phyloP scores from a whole-genome alignment of 2,888 invertebrate species.

The Keiferia lycopersicella region DNA sequence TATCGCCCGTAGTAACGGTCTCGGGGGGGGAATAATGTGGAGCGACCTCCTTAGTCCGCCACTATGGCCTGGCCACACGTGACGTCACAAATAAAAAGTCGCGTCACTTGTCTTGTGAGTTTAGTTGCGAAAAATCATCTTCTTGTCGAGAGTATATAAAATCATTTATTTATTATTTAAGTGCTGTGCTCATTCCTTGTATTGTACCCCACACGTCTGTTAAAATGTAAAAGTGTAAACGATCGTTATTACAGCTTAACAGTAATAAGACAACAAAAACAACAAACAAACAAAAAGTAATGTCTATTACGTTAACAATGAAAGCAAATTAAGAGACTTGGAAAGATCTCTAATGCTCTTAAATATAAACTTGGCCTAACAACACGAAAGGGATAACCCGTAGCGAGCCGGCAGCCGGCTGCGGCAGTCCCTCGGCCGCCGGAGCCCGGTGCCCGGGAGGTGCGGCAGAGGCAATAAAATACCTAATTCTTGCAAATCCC shows the following conservation, averaged over 20 bases:
- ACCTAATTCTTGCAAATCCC: slow-evolving; percentile 57
- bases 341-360: slow-evolving; percentile 40
- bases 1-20: too few species aligned
- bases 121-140: too few species aligned
- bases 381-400: slow-evolving; percentile 51
- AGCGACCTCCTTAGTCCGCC: too few species aligned
- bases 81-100: too few species aligned
- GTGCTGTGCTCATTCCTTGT: too few species aligned
- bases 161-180: too few species aligned
- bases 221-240: background rate
- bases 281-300: background rate
- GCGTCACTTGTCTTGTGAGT: too few species aligned
- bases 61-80: too few species aligned
- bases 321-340: slow-evolving; percentile 35
- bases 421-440: slow-evolving; percentile 55
- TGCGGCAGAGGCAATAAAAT: slow-evolving; percentile 63
- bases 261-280: background rate
- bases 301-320: slow-evolving; percentile 30
- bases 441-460: slow-evolving; percentile 54
- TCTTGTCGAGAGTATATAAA: too few species aligned
- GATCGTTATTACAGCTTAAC: background rate
- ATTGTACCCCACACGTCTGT: too few species aligned
- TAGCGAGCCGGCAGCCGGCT: slow-evolving; percentile 37
- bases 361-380: slow-evolving; percentile 54
- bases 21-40: too few species aligned